Evolutionary conservation across 1,140 invertebrate genomes (phyloP).

Genomic region (Drosophila neocordata): DNA sequence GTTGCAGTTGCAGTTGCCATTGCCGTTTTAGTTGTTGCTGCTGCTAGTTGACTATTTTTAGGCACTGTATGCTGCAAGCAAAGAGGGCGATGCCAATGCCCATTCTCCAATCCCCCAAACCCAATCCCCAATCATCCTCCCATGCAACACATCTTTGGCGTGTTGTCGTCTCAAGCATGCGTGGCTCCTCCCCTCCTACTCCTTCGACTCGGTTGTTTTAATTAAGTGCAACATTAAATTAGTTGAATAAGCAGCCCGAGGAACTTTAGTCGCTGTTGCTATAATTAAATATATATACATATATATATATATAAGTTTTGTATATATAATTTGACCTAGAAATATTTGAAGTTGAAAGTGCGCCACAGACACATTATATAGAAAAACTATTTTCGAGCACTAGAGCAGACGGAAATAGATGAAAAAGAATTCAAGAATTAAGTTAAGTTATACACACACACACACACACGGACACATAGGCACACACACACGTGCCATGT

Average conservation of each 20-base stretch:
- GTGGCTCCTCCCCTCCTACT: slow-evolving; percentile 23
- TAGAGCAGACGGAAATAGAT: slow-evolving; percentile 12
- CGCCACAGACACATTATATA: slow-evolving; percentile 24
- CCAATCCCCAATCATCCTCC: slow-evolving; percentile 15
- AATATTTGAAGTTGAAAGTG: slow-evolving; percentile 68
- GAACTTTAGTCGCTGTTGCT: slow-evolving; percentile 44
- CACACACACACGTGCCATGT: no score
- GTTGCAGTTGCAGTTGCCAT: neutral
- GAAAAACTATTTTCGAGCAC: slow-evolving; percentile 22
- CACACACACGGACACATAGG: no score
- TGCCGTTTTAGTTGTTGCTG: slow-evolving; percentile 17
- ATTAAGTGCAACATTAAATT: slow-evolving; percentile 81
- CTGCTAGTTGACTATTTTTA: slow-evolving; percentile 65
- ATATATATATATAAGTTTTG: no score
- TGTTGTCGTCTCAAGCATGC: no score
- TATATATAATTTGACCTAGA: slow-evolving; percentile 63
- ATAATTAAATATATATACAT: slow-evolving; percentile 64
- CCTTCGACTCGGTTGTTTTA: slow-evolving; percentile 53
- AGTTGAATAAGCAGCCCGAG: slow-evolving; percentile 44
- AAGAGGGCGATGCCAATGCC: slow-evolving; percentile 17
- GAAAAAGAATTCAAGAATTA: neutral
- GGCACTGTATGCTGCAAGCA: slow-evolving; percentile 21
- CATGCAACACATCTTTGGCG: slow-evolving; percentile 13
- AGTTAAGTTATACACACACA: no score
- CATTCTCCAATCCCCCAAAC: slow-evolving; percentile 12